Conservation (phyloP, 2,888 invertebrate species). For the Gasteruption jaculator region DNA sequence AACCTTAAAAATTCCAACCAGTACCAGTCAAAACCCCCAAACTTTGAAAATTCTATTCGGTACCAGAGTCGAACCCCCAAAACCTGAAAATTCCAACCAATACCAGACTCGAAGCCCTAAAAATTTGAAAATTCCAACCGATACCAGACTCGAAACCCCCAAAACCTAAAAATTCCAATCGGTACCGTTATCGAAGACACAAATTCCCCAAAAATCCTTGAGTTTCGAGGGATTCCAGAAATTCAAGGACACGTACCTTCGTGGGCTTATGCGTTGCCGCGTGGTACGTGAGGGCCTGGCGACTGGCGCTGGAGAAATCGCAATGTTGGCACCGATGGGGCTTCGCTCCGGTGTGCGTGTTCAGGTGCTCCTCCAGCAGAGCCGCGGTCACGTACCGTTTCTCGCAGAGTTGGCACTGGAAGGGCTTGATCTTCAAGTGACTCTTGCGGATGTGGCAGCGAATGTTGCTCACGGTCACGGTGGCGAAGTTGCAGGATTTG, state of each 20-base stretch:
- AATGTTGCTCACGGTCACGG: constrained; percentile 40
- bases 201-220: no score
- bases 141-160: no score
- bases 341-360: constrained; percentile 37
- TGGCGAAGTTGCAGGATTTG: constrained; percentile 35
- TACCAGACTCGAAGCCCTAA: no score
- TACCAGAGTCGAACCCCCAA: no score
- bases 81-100: no score
- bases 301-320: constrained; percentile 33
- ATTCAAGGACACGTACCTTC: constrained; percentile 27
- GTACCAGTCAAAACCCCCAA: no score
- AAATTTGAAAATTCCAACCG: no score
- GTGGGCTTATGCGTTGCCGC: constrained; percentile 32
- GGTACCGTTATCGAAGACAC: no score
- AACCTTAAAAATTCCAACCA: no score
- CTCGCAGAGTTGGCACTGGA: constrained; percentile 32
- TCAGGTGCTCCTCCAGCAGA: constrained; percentile 38
- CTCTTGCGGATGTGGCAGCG: constrained; percentile 41
- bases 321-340: constrained; percentile 36
- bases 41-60: no score
- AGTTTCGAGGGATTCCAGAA: no score
- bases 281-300: constrained; percentile 39
- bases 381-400: constrained; percentile 35
- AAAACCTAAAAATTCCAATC: no score
- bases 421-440: constrained; percentile 43